A percentile compares a stretch with the other conserved stretches of the same genome.
These are phyloP conservation scores for Montipora sp. DNA, from an alignment of 64 coral and sea anemone genomes.

Conservation along the genomic window DNA sequence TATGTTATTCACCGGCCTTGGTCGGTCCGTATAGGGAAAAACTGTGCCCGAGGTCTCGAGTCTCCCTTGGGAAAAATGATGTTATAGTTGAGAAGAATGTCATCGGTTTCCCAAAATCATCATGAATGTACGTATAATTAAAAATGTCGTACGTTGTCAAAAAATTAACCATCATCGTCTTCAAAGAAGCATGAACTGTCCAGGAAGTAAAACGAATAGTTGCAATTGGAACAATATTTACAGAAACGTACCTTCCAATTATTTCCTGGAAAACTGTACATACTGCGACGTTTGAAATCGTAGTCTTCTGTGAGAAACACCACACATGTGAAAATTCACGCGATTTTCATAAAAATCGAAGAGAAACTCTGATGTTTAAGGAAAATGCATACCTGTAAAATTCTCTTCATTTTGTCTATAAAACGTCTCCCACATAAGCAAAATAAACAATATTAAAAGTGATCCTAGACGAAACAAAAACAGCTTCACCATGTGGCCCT, in stretches of 20 bases:
- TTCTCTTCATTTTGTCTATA: slow-evolving; percentile 1
- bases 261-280: slow-evolving; percentile 4
- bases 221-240: background rate
- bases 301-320: background rate
- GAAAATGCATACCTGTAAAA: slow-evolving; percentile 34
- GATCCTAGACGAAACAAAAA: slow-evolving; percentile 66
- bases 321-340: background rate
- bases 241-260: slow-evolving; percentile 19
- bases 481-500: slow-evolving; percentile 52
- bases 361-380: background rate
- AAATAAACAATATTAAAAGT: slow-evolving; percentile 40
- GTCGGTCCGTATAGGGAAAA: no score
- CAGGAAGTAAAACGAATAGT: background rate
- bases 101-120: no score
- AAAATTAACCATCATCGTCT: no score
- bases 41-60: no score
- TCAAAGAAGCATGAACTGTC: no score
- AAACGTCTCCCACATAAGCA: slow-evolving; percentile 63
- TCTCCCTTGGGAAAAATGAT: no score
- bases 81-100: no score
- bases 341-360: background rate
- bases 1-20: no score
- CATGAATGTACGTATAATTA: no score
- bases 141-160: no score
- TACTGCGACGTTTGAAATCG: slow-evolving; percentile 5